Evolutionary conservation across 2,797 vertebrate genomes (phyloP).

Genomic region (Clarias fuscus): DNA sequence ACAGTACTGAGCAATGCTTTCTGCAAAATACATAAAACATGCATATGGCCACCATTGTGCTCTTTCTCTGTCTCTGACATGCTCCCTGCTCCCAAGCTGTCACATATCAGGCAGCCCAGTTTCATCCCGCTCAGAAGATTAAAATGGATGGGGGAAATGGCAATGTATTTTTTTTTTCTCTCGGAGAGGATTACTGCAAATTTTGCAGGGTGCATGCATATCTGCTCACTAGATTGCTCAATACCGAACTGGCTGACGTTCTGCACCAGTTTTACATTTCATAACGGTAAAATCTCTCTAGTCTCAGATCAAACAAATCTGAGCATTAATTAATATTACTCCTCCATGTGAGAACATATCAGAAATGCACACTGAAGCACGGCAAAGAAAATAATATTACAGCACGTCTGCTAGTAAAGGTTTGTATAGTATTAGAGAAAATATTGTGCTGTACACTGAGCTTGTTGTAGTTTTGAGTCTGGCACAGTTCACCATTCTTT

Average conservation of each 20-base stretch:
- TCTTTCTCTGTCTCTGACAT: conserved; percentile 27
- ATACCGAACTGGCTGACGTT: conserved; percentile 29
- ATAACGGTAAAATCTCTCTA: background rate
- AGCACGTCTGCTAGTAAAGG: background rate
- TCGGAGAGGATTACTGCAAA: conserved; percentile 69
- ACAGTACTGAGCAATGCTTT: background rate
- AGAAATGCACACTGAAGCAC: background rate
- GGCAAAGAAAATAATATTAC: background rate
- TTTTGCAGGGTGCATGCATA: conserved; percentile 36
- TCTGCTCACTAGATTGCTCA: conserved; percentile 24
- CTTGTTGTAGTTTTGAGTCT: background rate
- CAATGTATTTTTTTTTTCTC: conserved; percentile 33
- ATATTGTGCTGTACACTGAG: background rate
- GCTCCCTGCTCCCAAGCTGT: conserved; percentile 50
- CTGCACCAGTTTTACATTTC: background rate
- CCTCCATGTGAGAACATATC: background rate
- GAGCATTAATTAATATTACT: conserved; percentile 28
- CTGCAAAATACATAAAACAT: conserved; percentile 17
- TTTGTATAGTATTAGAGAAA: background rate
- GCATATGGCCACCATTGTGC: conserved; percentile 35
- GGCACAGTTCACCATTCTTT: background rate
- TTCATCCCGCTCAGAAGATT: conserved; percentile 65
- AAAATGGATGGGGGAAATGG: conserved; percentile 56
- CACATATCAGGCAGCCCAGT: conserved; percentile 69
- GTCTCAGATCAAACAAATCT: conserved; percentile 17